Percentiles rank a stretch among this genome's conserved stretches.
Conservation (phyloP, 2,113 vertebrate species). For the Crocuta crocuta region DNA sequence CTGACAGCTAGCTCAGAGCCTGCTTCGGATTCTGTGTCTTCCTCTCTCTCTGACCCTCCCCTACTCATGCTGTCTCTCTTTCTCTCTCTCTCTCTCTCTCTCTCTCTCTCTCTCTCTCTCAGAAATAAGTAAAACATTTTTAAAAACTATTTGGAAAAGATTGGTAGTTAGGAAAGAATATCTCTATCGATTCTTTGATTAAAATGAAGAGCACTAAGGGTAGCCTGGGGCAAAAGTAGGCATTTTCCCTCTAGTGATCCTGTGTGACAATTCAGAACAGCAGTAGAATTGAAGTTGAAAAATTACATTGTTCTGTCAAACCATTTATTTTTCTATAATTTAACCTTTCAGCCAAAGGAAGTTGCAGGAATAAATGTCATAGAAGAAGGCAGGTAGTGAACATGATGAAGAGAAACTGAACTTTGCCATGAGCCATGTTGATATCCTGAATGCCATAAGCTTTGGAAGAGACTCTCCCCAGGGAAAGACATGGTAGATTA, state of each 20-base stretch:
- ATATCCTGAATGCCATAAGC: background rate
- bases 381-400: slow-evolving; percentile 3
- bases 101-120: too few species aligned
- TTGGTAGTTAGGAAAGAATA: background rate
- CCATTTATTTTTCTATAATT: background rate
- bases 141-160: background rate
- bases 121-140: too few species aligned
- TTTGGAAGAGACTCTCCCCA: background rate
- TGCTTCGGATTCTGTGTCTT: too few species aligned
- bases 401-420: background rate
- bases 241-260: background rate
- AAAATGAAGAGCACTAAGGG: background rate
- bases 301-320: background rate
- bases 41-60: too few species aligned
- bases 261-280: background rate
- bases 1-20: too few species aligned
- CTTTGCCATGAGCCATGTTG: background rate
- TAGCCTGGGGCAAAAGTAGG: background rate
- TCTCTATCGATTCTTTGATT: background rate
- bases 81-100: too few species aligned
- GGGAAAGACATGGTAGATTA: background rate
- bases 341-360: background rate
- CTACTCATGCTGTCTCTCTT: too few species aligned
- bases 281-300: background rate
- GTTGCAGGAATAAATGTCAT: background rate